Evolutionary conservation across 2,888 invertebrate genomes (phyloP).

Genomic region (Ommatoiulus sabulosus): DNA sequence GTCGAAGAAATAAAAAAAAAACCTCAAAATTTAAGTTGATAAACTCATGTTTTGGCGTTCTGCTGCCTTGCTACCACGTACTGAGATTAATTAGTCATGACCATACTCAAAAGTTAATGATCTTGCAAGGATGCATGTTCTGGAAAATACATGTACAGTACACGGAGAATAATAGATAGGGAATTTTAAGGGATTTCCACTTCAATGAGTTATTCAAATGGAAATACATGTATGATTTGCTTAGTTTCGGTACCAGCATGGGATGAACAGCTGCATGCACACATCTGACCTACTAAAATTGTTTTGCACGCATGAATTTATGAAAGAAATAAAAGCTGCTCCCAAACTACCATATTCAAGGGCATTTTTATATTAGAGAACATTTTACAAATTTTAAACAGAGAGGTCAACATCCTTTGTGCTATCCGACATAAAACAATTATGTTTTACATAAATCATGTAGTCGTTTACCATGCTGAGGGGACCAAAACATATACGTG

Average conservation of each 20-base stretch:
- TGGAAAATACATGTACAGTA: not conserved
- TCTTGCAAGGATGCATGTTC: not conserved
- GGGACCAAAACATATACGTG: not conserved
- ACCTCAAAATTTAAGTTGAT: not conserved
- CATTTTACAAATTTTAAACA: not conserved
- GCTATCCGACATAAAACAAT: not conserved
- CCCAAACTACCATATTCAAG: constrained; percentile 2
- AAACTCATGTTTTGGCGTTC: not conserved
- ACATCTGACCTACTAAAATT: constrained; percentile 13
- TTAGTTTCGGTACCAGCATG: not conserved
- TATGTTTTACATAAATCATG: not conserved
- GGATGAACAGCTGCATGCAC: not conserved
- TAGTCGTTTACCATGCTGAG: not conserved
- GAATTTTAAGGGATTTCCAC: not conserved
- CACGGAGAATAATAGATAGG: not conserved
- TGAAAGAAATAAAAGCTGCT: not conserved
- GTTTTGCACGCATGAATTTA: constrained; percentile 12
- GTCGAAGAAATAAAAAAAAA: not conserved
- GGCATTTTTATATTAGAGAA: not conserved
- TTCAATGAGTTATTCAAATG: not conserved
- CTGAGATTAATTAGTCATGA: not conserved
- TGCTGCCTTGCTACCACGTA: not conserved
- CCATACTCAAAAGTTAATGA: not conserved
- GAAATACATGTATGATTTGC: not conserved
- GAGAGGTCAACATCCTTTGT: not conserved